Evolutionary conservation across 2,113 vertebrate genomes (phyloP), one percentile per base, ranked within the genome.

Genomic region (Ploceus nigricollis): DNA sequence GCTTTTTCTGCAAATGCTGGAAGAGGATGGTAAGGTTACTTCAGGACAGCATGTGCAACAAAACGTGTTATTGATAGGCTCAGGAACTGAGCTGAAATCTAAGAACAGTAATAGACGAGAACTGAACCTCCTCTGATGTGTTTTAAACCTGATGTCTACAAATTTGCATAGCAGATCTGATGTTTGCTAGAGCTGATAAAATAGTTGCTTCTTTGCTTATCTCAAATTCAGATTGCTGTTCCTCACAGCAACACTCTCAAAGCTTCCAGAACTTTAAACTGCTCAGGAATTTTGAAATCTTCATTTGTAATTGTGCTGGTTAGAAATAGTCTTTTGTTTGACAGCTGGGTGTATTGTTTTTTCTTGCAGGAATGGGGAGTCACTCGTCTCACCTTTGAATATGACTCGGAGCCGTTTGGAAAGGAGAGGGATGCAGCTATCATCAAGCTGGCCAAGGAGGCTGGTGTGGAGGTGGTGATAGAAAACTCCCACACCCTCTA

Each of bases 401-500:
- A 98, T 1, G 99, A 99, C 97, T 99, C 99, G 0, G 99, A 99
- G 94, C 99, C 99, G 0, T 99, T 99, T 88, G 99, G 99, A 69
- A 99, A 99, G 96, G 99, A 99, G 88, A 97, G 99, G 40, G 99
- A 99, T 53, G 98, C 98, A 1, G 99, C 99, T 95, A 99, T 99
- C 25, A 90, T 99, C 97, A 99, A 99, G 97, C 98, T 99, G 98
- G 99, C 99, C 27, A 98, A 99, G 88, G 99, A 99, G 96, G 99
- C 99, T 44, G 99, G 99, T 1, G 99, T 99, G 96, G 99, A 99
- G 93, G 98, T 99, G 57, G 93, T 99, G 39, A 98, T 99, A 24
- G 98, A 98, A 87, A 99, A 99, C 81, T 99, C 98, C 1, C 99
- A 99, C 89, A 99, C 99, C 2, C 99, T 99, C 80, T 99, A 99